Base-by-base conservation (phyloP, 2,113 vertebrate species). In the Montifringilla adamsi region DNA sequence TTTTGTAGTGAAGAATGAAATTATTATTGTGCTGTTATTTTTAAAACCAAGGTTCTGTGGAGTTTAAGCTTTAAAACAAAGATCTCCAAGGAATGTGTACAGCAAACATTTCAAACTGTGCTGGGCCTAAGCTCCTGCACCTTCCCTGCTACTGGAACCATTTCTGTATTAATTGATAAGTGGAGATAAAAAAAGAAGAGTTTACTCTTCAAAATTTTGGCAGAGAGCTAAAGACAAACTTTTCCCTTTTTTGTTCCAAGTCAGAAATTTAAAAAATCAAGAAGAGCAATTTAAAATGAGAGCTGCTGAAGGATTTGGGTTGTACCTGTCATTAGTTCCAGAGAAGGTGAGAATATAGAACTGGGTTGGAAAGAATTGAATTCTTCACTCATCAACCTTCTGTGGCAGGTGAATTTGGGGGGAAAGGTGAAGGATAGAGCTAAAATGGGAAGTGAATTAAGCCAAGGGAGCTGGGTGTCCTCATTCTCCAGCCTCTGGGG, bases 401-500 rank as follows among this genome's bases (percentile, higher is more conserved):
- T 73, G 68, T 46, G 63, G 55, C 77, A 80, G 59, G 70, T 30
- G 63, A 43, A 41, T 93, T 50, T 86, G 3, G 13, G 80, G 84
- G 80, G 47, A 93, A 76, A 96, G 91, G 89, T 72, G 94, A 94
- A 83, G 68, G 39, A 17, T 0, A 64, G 76, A 97, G 86, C 90
- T 96, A 93, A 94, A 96, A 90, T 80, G 75, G 86, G 94, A 87
- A 87, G 24, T 41, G 67, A 89, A 75, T 52, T 26, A 53, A 89
- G 74, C 67, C 84, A 80, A 43, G 20, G 10, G 64, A 89, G 60
- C 70, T 47, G 11, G 8, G 46, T 93, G 94, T n/a, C 82, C 91
- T 91, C 81, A 78, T 97, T 97, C 81, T 31, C 5, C 27, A 86
- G 73, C 72, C 96, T 73, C 89, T 52, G 41, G 86, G 83, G 83